Base-by-base conservation (phyloP, 2,797 vertebrate species). In the Gymnoscopelus microlampas region DNA sequence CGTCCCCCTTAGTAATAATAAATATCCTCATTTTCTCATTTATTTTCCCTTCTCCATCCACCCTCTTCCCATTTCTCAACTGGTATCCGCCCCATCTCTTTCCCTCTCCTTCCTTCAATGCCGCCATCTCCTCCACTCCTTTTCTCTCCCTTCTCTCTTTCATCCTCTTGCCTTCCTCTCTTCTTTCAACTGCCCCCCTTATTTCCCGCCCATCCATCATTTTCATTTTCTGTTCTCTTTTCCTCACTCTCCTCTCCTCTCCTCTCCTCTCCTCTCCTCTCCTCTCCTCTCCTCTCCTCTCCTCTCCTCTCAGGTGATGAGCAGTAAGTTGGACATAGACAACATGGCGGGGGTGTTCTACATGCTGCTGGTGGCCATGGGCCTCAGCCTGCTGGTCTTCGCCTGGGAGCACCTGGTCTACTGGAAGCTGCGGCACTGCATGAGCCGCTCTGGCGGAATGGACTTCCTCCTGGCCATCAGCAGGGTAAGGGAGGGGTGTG, bases 381-480 rank as follows among this genome's bases (percentile, higher is more conserved):
- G 94, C 32, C 90, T 94, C 48, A 92, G 93, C 74, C 88, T 94
- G 2, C 85, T 94, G 59, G 93, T 94, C 1, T 93, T 94, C 57
- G 92, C 92, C 63, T 94, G 96, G 95, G 96, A 95, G 78, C 95
- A 97, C 81, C 93, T 97, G 66, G 94, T 96, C 53, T 96, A 96
- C 87, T 96, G 96, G 95, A 95, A 95, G 10, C 89, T 96, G 4
- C 88, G 95, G 3, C 95, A 96, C 72, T 96, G 95, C 64, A 88
- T 97, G 80, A 94, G 95, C n/a, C 92, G 90, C 29, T 94, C 94
- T 0, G 93, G 95, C 0, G 93, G 93, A 68, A 92, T 96, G 90
- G 95, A 96, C 87, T 96, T 96, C 77, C 92, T 97, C 6, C 84
- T 97, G 76, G 96, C 95, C 48, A 93, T 97, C 76, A 96, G 96